These are phyloP conservation scores for Coptotermes formosanus DNA, from an alignment of 1,140 invertebrate genomes.

Conservation along the genomic window DNA sequence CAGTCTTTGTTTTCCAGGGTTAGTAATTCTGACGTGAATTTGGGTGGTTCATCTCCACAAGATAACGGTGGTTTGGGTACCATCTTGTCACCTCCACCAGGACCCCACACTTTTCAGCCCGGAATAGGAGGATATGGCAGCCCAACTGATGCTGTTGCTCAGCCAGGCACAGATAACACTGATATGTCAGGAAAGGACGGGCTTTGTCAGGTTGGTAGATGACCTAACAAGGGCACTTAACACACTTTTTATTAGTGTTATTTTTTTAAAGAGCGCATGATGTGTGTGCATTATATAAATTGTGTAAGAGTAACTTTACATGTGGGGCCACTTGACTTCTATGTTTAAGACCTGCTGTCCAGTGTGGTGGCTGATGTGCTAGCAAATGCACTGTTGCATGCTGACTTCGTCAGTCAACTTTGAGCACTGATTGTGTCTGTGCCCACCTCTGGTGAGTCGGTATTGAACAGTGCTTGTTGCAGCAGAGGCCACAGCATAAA, in stretches of 20 bases:
- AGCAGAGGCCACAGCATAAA: too few relatives aligned
- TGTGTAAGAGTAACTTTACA: too few relatives aligned
- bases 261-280: not conserved
- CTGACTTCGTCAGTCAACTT: too few relatives aligned
- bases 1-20: not conserved
- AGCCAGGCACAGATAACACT: not conserved
- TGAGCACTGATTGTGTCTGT: too few relatives aligned
- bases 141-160: not conserved
- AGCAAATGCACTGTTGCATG: too few relatives aligned
- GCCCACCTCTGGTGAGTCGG: too few relatives aligned
- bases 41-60: not conserved
- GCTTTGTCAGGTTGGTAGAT: slow-evolving; percentile 20
- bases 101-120: slow-evolving; percentile 29
- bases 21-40: not conserved
- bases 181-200: not conserved
- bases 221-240: not conserved
- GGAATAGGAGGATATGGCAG: not conserved
- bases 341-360: too few relatives aligned
- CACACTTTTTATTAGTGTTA: too few relatives aligned
- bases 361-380: too few relatives aligned
- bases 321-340: too few relatives aligned
- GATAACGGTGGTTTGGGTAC: slow-evolving; percentile 13
- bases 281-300: not conserved
- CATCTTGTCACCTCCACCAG: slow-evolving; percentile 20
- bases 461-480: too few relatives aligned